Evolutionary conservation across 2,113 vertebrate species (phyloP), one percentile per base, ranked within the genome.

Genomic region (Manacus vitellinus): DNA sequence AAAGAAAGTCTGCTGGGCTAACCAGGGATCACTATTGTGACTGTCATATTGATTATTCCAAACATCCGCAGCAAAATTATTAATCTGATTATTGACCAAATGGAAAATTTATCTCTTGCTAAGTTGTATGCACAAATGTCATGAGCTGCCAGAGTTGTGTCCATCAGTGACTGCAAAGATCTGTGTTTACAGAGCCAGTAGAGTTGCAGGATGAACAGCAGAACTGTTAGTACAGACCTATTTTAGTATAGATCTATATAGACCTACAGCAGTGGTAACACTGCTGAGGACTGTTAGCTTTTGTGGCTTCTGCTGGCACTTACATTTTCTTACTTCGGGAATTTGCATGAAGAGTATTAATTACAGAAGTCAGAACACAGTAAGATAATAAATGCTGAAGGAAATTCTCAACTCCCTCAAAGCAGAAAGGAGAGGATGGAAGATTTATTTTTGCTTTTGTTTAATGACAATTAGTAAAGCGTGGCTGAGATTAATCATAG

Each of bases 321-420:
- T 87, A 33, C 27, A 25, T 70, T 89, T 62, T 88, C 90, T 91
- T 66, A 75, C 25, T 68, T 6, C 71, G 46, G 30, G 84, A 95
- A 96, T 76, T 73, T 56, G 47, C 67, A 95, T 88, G 77, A 66
- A 76, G 77, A 66, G 58, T 85, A 92, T 95, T 96, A 97, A 97
- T 97, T 97, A 97, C 83, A 94, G 55, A 92, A 96, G 67, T 76
- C 72, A 90, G 79, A 96, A 87, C 33, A 71, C 24, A 85, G n/a
- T 72, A 73, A 85, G 43, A 66, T 55, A 94, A 81, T 41, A 87
- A 88, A 87, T 37, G 58, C 19, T 63, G 43, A 87, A 81, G 39
- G 35, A 91, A 96, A 72, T 81, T 82, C 61, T 90, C 37, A 87
- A 25, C 62, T 90, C 9, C 9, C 39, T 91, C 62, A 56, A 92